Conservation (phyloP, 2,888 invertebrate genomes). For the Protonemura montana region DNA sequence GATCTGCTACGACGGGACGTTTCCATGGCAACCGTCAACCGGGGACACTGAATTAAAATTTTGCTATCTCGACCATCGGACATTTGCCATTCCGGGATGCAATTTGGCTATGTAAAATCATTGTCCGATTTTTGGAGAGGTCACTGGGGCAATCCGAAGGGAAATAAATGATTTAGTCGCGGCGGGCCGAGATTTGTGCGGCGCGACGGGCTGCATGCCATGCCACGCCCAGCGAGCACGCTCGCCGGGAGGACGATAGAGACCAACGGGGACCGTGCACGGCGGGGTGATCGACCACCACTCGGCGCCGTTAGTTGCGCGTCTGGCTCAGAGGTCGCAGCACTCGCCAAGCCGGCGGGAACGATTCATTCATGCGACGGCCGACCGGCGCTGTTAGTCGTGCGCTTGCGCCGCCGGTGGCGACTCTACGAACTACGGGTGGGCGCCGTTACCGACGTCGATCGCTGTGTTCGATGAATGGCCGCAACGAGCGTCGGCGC, state of each 20-base stretch:
- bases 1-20: background rate
- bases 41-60: background rate
- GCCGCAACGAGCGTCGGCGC: background rate
- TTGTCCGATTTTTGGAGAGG: background rate
- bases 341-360: constrained; percentile 32
- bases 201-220: background rate
- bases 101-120: background rate
- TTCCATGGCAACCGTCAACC: background rate
- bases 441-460: background rate
- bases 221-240: constrained; percentile 2
- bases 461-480: background rate
- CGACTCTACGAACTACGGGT: background rate
- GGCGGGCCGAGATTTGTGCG: constrained; percentile 24
- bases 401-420: background rate
- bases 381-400: background rate
- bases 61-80: background rate
- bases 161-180: background rate
- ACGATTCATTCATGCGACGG: background rate
- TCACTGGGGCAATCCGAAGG: background rate
- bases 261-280: constrained; percentile 31
- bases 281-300: constrained; percentile 43
- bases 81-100: background rate
- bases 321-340: constrained; percentile 42
- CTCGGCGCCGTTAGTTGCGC: constrained; percentile 7
- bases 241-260: background rate